phyloP scores from a whole-genome alignment of 2,113 vertebrate genomes.

The Crypturellus undulatus region DNA sequence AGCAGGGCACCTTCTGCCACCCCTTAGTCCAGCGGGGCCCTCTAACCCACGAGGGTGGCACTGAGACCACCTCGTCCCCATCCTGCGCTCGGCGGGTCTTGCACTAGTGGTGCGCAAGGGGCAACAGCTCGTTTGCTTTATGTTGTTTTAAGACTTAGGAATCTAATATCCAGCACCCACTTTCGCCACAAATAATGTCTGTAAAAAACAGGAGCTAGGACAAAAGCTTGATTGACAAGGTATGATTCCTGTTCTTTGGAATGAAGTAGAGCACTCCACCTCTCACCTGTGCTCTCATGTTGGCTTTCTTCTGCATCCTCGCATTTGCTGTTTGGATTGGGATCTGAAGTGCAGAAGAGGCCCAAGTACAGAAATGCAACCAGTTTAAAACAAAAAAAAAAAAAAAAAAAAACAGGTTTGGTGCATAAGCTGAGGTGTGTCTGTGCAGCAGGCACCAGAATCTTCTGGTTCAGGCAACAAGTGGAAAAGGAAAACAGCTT shows the following conservation, averaged over 20 bases:
- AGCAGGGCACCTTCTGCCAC: conserved; percentile 46
- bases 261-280: background rate
- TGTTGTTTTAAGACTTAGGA: background rate
- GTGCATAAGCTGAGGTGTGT: background rate
- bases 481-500: conserved; percentile 47
- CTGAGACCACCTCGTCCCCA: background rate
- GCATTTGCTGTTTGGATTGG: background rate
- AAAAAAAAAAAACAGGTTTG: background rate
- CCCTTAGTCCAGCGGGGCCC: conserved; percentile 27
- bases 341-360: background rate
- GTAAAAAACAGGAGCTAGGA: background rate
- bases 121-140: background rate
- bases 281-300: background rate
- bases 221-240: conserved; percentile 7
- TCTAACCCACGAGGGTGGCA: conserved; percentile 10
- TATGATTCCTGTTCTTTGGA: background rate
- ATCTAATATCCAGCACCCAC: background rate
- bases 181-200: background rate
- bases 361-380: background rate
- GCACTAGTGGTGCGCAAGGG: background rate
- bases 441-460: conserved; percentile 2
- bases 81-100: background rate
- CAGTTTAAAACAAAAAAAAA: background rate
- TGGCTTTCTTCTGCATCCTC: background rate
- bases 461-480: conserved; percentile 52